Base-by-base conservation (phyloP, 2,888 invertebrate genomes). In the Kuschelorhynchus macadamiae region DNA sequence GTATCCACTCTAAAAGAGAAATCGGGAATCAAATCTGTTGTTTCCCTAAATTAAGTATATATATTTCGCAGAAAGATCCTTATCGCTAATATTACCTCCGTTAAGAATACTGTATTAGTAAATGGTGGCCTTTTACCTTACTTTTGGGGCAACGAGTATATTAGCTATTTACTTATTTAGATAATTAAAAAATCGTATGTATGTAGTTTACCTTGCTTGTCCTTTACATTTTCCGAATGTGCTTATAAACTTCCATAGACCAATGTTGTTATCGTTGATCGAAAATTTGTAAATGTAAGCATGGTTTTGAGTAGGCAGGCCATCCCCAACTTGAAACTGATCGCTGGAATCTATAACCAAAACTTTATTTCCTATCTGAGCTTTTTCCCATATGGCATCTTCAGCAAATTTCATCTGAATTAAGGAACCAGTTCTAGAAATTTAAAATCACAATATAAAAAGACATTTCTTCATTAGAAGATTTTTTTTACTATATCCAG, bases 211-310 rank as follows among this genome's bases (percentile, higher is more conserved):
- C 81, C 79, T 79, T 55, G 75, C 72, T 63, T 80, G 81, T 46
- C 80, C 82, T 1, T 67, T 71, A 62, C 83, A 83, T 1, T 86
- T 85, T 2, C 87, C 87, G 0, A 89, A 87, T 55, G 90, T 91
- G 0, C 87, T 85, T 0, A 87, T 83, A 80, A 96, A 97, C 84
- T 96, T 94, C 95, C 95, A 97, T 8, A 97, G 85, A 0, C 97
- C 97, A 39, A 97, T 84, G 0, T 89, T 90, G 57, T 88, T 87
- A 20, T 91, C 92, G 80, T 97, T 94, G 9, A 93, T 85, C 71
- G 88, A 86, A 0, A 97, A 85, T 72, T 93, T 91, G 79, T 95
- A 93, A 7, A 97, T 86, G 72, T 96, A 95, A 12, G 91, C 89
- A 18, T 93, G 65, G 36, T 63, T 47, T 20, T 50, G 36, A n/a